Percentiles rank a stretch among this genome's conserved stretches.
Evolutionary conservation across 2,888 invertebrate genomes (phyloP).

Genomic region (Eristalis pertinax): DNA sequence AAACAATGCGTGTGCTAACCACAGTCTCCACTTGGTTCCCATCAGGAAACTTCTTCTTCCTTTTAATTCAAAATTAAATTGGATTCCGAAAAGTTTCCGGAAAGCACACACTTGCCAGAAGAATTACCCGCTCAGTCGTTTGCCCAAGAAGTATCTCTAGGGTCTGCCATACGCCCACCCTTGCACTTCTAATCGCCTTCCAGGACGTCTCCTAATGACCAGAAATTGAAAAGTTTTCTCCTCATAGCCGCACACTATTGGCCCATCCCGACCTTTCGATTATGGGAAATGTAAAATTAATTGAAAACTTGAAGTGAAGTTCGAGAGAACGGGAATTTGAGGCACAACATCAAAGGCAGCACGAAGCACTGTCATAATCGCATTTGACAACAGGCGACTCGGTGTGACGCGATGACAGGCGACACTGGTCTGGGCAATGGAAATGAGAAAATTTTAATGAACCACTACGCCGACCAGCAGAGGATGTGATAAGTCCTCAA

Average conservation of each 20-base stretch:
- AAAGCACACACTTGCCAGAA: neutral
- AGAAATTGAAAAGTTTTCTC: conserved; percentile 1
- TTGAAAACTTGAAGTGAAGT: neutral
- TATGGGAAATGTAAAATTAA: conserved; percentile 4
- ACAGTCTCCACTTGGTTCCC: neutral
- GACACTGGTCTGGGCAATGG: neutral
- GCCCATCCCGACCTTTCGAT: neutral
- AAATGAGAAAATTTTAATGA: conserved; percentile 4
- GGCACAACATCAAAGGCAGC: neutral
- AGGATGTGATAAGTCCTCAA: neutral
- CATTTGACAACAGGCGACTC: neutral
- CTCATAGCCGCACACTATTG: neutral
- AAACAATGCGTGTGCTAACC: neutral
- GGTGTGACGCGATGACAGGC: neutral
- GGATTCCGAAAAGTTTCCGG: neutral
- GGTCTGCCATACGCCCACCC: too few relatives aligned
- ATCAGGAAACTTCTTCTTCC: neutral
- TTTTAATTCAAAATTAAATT: conserved; percentile 1
- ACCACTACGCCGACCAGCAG: neutral
- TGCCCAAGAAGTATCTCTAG: neutral
- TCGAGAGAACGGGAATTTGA: neutral
- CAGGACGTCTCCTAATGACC: neutral
- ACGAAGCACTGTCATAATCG: neutral
- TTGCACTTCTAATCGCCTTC: neutral
- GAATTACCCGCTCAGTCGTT: neutral